Base-by-base conservation (phyloP, 2,888 invertebrate species). In the Polyommatus icarus region DNA sequence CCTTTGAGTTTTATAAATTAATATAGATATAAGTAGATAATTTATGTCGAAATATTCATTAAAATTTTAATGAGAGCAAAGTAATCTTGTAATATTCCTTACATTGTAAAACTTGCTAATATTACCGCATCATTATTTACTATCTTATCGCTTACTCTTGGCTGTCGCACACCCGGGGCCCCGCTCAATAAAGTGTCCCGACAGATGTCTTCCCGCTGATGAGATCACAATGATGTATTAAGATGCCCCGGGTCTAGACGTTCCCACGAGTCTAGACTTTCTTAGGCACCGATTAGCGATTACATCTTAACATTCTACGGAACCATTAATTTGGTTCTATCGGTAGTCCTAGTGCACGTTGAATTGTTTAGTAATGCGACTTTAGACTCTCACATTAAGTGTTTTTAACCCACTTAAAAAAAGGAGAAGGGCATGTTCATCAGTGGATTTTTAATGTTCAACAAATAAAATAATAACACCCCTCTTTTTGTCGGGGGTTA, bases 151-250 rank as follows among this genome's bases (percentile, higher is more conserved):
- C 59, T 18, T 57, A 61, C 5, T 12, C 61, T 24, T 3, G 61
- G 61, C 29, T 10, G 59, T 59, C 59, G 20, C n/a, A 8, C 59
- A 10, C 20, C 59, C n/a, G 61, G 1, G 24, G 20, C 59, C 12
- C 24, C 61, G 12, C 12, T 67, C 61, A 67, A 67, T 67, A 67
- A 18, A 67, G 67, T 32, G 67, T 67, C 29, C 15, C 15, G 12
- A 67, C 7, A 67, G 67, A 67, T 67, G 29, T 61, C 61, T 61
- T 32, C 1, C 29, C 67, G 67, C 67, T 67, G 67, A 67, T 67
- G 67, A 29, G 67, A 67, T 67, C 67, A 67, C 67, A 67, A 67
- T 67, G 67, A 67, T 32, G 67, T 67, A 67, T 67, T 67, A 67
- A 67, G 67, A 67, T 29, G 67, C 29, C 67, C 67, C 2, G 67